phyloP scores from a whole-genome alignment of 92 coral and sea anemone genomes.

The Ricordea florida region DNA sequence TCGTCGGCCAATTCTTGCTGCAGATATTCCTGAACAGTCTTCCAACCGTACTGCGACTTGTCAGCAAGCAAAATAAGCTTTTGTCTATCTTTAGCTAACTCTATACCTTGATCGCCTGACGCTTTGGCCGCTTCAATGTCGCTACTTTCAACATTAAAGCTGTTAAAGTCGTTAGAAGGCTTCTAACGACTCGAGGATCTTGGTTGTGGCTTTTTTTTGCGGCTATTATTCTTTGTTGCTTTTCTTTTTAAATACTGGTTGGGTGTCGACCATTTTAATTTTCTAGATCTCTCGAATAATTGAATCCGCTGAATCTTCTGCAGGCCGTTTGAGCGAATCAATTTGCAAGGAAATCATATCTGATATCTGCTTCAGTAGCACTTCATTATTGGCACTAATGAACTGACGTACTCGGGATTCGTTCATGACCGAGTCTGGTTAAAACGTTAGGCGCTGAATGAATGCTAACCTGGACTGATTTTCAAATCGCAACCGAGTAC shows the following conservation, averaged over 20 bases:
- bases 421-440: too few species aligned
- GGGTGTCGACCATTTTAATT: constrained; percentile 1
- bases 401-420: too few species aligned
- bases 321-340: not conserved
- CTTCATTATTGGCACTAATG: too few species aligned
- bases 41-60: constrained; percentile 6
- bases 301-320: not conserved
- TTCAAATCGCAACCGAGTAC: too few species aligned
- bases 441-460: too few species aligned
- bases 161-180: too few species aligned
- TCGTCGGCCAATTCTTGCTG: constrained; percentile 20
- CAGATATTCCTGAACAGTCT: constrained; percentile 19
- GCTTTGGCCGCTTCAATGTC: constrained; percentile 2
- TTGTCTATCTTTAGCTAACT: constrained; percentile 13
- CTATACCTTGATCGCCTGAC: constrained; percentile 6
- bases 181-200: constrained; percentile 7
- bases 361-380: too few species aligned
- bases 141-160: not conserved
- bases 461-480: too few species aligned
- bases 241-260: constrained; percentile 11
- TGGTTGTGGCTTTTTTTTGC: not conserved
- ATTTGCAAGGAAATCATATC: not conserved
- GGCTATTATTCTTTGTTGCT: constrained; percentile 44
- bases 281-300: constrained; percentile 4
- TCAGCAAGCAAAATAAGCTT: constrained; percentile 23